A percentile compares a stretch with the other conserved stretches of the same genome.
Conservation (phyloP, 2,888 invertebrate genomes). For the Ophion obscuratus region DNA sequence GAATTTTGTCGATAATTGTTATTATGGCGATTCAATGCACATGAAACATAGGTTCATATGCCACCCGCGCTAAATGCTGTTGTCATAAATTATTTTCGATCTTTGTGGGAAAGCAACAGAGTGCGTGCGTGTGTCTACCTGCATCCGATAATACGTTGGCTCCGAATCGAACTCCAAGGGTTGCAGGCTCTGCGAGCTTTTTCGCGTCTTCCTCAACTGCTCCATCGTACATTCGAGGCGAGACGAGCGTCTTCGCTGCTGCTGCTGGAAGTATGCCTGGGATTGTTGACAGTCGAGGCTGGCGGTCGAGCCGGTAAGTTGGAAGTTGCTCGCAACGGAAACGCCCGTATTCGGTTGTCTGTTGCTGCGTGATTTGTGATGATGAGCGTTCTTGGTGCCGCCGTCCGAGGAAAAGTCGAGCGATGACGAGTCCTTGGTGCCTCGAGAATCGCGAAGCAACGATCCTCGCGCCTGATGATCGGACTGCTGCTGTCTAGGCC, state of each 20-base stretch:
- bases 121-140: conserved; percentile 75
- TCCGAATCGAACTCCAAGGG: conserved; percentile 93
- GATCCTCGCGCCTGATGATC: conserved; percentile 70
- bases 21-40: too few species aligned
- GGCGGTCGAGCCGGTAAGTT: conserved; percentile 79
- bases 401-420: conserved; percentile 85
- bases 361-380: conserved; percentile 77
- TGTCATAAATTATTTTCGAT: background rate
- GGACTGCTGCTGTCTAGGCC: conserved; percentile 58
- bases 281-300: conserved; percentile 77
- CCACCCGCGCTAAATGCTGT: background rate
- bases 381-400: conserved; percentile 85
- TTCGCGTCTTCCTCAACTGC: conserved; percentile 76
- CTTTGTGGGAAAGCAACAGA: background rate
- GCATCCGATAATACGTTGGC: conserved; percentile 85
- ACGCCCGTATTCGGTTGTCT: conserved; percentile 44
- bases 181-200: conserved; percentile 79
- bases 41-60: too few species aligned
- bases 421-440: conserved; percentile 80
- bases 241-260: conserved; percentile 74
- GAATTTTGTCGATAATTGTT: background rate
- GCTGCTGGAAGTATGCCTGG: conserved; percentile 69
- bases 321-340: conserved; percentile 62
- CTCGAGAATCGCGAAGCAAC: conserved; percentile 76
- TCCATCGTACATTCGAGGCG: conserved; percentile 77